A percentile compares a stretch with the other conserved stretches of the same genome.
These are phyloP conservation scores for Engraulis encrasicolus DNA, from an alignment of 2,113 vertebrate genomes.

Conservation along the genomic window DNA sequence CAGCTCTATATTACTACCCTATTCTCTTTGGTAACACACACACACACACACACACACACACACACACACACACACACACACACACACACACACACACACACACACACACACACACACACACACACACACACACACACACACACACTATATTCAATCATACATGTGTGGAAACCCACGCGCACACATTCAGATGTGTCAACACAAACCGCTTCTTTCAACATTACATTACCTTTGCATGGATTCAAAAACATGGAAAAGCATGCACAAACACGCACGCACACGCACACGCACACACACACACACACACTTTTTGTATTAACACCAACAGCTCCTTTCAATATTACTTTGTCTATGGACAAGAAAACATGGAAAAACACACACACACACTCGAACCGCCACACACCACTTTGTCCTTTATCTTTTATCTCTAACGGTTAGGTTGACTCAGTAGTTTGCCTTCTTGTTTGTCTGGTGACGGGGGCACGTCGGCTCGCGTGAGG, in stretches of 20 bases:
- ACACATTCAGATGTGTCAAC: too few species aligned
- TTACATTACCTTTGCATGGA: too few species aligned
- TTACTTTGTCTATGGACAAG: too few species aligned
- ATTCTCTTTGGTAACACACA: not conserved
- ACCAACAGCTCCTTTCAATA: too few species aligned
- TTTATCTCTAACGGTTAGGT: not conserved
- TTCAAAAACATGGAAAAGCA: too few species aligned
- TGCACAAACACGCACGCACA: not conserved
- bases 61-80: not conserved
- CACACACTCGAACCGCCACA: not conserved
- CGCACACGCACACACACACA: not conserved
- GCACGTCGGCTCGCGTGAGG: slow-evolving; percentile 43
- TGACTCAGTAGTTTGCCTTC: slow-evolving; percentile 25
- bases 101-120: not conserved
- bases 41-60: not conserved
- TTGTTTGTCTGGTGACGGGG: not conserved
- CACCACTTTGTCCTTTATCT: not conserved
- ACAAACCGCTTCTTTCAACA: too few species aligned
- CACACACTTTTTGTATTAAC: not conserved
- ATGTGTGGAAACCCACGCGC: too few species aligned
- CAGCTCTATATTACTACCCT: not conserved
- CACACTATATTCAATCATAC: not conserved
- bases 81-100: slow-evolving; percentile 3
- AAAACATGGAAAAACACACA: not conserved
- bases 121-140: not conserved